Evolutionary conservation across 2,888 invertebrate species (phyloP), one percentile per base, ranked within the genome.

Genomic region (Dasypogon diadema): DNA sequence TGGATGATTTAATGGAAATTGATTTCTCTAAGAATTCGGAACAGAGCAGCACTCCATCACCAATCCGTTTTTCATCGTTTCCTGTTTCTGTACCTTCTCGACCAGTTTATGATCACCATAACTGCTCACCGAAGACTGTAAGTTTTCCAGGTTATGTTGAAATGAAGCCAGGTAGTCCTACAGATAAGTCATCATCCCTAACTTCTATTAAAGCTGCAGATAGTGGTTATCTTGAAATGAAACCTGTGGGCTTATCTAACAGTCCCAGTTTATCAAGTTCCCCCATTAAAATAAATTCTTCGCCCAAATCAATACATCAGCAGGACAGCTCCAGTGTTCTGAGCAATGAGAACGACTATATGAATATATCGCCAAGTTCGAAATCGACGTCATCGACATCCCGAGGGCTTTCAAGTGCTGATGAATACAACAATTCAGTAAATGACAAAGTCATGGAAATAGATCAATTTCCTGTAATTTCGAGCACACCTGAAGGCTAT

Each of bases 1-100:
- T 91, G 89, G 91, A 92, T 79, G 93, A 95, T 86, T 88, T 94
- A 80, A 94, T 95, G 93, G 93, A 94, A 87, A 89, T 95, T 79
- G 92, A 93, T 83, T 93, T 92, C 81, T 89, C 90, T 0, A 88
- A 87, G 78, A 82, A 81, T 76, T 77, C 81, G 65, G 77, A 79
- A 75, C 74, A 80, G 14, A 65, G 51, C 18, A 63, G 22, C 34
- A 77, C 56, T 12, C 24, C 75, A 24, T 78, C 78, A 14, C 76
- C 78, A 30, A 60, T 74, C 18, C 54, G 68, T 26, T 77, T 70
- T 24, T 42, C 75, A 73, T 63, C 78, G 73, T 72, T 79, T 75
- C 78, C 80, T 21, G 60, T 79, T 72, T 58, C 79, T 75, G 77
- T 81, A 75, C 76, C 77, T 22, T 26, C 78, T 72, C 3, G 74